Evolutionary conservation across 2,113 vertebrate species (phyloP), one percentile per base, ranked within the genome.

Genomic region (Sphaerodactylus townsendi): DNA sequence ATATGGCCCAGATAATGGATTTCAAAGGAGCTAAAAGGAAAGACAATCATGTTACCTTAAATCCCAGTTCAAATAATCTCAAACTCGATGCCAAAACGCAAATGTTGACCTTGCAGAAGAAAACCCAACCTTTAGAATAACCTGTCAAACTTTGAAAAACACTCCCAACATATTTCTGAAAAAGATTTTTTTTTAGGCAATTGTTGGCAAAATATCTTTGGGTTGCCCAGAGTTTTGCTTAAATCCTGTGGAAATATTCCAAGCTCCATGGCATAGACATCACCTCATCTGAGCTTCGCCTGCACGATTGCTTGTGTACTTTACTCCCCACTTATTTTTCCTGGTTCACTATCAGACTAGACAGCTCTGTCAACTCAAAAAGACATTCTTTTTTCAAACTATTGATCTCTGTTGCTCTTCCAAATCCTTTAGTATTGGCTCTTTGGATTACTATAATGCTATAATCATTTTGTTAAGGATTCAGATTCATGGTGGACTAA

Each of bases 391-490:
- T 96, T 95, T 95, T 95, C 94, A 95, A 97, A 94, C 95, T 97
- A 97, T 97, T 97, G 97, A 97, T 97, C 96, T 95, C 94, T 93
- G 93, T 96, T 96, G 95, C 95, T 96, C 93, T 96, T 93, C 93
- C 95, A 96, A 97, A 97, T 96, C 97, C 96, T 96, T 95, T 96
- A 95, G 95, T 97, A 97, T 97, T 97, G 95, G 96, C 94, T 96
- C 94, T 97, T 94, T 95, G 97, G 97, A 97, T 97, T 97, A 97
- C 96, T 96, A 96, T 97, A 97, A 97, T 97, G 96, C 96, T 96
- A 95, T 96, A 96, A 97, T 97, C 96, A 96, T 96, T 96, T 94
- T 96, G 95, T 95, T 96, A 96, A 95, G 94, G 93, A 96, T 97
- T 97, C 96, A 97, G 95, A 96, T 96, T 97, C 95, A 95, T 96